Base-by-base conservation (phyloP, 2,113 vertebrate genomes). In the Antennarius striatus region DNA sequence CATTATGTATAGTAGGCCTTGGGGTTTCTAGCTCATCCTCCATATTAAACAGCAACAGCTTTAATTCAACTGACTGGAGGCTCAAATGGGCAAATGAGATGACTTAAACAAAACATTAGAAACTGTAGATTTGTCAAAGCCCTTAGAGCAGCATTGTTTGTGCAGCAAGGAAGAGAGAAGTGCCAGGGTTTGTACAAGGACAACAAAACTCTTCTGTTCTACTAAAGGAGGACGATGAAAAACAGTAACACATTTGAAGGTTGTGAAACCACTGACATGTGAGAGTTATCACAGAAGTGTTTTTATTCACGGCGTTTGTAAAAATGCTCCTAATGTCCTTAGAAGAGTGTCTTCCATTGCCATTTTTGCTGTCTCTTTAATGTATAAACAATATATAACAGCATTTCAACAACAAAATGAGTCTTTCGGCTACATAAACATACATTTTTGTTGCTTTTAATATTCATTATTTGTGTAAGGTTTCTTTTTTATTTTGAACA, bases 11-110 rank as follows among this genome's bases (percentile, higher is more conserved):
- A 63, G 58, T 48, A 56, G 62, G 68, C 83, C 79, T 49, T 0
- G 4, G 63, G 76, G 47, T 54, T 73, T 77, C 70, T 68, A 12
- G 73, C 70, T 79, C 70, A 56, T 60, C 64, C 56, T 75, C 66
- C 60, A 63, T 75, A 75, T 77, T 64, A 82, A 77, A 76, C 80
- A 74, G 70, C 56, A 68, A 59, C 67, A 67, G 78, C 87, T 83
- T 87, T 83, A 82, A 84, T 87, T 89, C 74, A 74, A 80, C 73
- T 80, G 81, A 80, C 84, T 86, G 69, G 55, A 65, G 81, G 84
- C 85, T 77, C 82, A 86, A 73, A 79, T 75, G 81, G 72, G 70
- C 77, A 87, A 84, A 89, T 86, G 72, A 84, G 71, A 73, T 65
- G 16, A 72, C 74, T 84, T 77, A 87, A 69, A 85, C 73, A 77